Base-by-base conservation (phyloP, 2,113 vertebrate species). In the Cromileptes altivelis region DNA sequence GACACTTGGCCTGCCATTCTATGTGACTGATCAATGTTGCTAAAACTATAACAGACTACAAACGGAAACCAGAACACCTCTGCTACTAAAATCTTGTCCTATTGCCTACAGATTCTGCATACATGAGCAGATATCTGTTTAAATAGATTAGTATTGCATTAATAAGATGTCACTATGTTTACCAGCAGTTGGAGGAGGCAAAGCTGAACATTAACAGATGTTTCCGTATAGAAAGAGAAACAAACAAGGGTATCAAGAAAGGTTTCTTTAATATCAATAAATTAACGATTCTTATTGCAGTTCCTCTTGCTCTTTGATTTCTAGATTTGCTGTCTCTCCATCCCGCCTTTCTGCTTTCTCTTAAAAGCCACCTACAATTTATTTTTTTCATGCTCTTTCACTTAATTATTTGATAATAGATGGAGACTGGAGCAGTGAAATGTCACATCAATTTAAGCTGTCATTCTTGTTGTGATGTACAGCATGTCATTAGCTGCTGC, bases 391-490 rank as follows among this genome's bases (percentile, higher is more conserved):
- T 72, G 30, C 53, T 70, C 47, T 21, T 70, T 21, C 40, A 71
- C 75, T 75, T 61, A 55, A 72, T 76, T 61, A 62, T 52, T 64
- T 76, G 47, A 81, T 78, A 30, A 68, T 67, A 65, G 40, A 25
- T 68, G 14, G 52, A 12, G 19, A 47, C 13, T 64, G 33, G 4
- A 78, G 40, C 76, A 71, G 25, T 56, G 37, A 82, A 84, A 89
- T 88, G 68, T 85, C 72, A 88, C 75, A 77, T 71, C 30, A 64
- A 69, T 87, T 85, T 42, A 33, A 76, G 73, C 45, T 64, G 63
- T 30, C 58, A 55, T 40, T 77, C 30, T 61, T 25, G 4, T 56
- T 78, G 55, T 56, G 27, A 80, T 25, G 53, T 27, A 62, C 50
- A 63, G 19, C 21, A 27, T 55, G 25, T 80, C 50, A 72, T 80